These are phyloP conservation scores for Mythimna albipuncta DNA, from an alignment of 2,888 invertebrate genomes.

Conservation along the genomic window DNA sequence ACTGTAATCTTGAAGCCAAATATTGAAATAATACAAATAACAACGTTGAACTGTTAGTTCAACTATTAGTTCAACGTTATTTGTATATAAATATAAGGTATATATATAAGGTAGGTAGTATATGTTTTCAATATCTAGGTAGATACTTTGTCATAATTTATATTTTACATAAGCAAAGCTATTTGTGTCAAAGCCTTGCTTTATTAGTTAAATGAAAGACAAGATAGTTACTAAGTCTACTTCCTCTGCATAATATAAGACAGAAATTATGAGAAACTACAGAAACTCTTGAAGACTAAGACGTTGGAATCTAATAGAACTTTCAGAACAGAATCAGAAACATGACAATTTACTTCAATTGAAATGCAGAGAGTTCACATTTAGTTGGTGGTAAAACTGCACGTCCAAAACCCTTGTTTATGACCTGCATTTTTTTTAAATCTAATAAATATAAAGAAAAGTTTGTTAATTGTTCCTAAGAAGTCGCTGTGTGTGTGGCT, in stretches of 20 bases:
- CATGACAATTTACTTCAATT: conserved; percentile 29
- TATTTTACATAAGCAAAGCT: background rate
- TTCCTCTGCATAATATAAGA: conserved; percentile 8
- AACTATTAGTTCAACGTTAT: conserved; percentile 39
- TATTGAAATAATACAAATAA: conserved; percentile 63
- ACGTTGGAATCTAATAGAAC: conserved; percentile 20
- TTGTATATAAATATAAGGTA: too few species aligned
- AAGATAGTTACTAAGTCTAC: conserved; percentile 6
- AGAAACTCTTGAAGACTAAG: conserved; percentile 6
- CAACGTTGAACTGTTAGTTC: too few species aligned
- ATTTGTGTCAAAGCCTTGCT: background rate
- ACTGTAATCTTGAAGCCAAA: background rate
- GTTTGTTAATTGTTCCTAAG: background rate
- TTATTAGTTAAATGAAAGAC: background rate
- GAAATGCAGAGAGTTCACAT: conserved; percentile 18
- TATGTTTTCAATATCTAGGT: conserved; percentile 53
- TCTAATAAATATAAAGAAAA: background rate
- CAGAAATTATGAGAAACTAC: conserved; percentile 15
- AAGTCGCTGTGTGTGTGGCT: too few species aligned
- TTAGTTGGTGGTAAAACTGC: background rate
- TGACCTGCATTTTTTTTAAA: background rate
- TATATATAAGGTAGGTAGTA: too few species aligned
- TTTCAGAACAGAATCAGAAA: conserved; percentile 10
- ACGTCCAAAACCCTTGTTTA: background rate
- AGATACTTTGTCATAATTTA: conserved; percentile 10